Percentiles rank a stretch among this genome's conserved stretches.
Evolutionary conservation across 1,140 invertebrate genomes (phyloP).

Genomic region (Pteromalus puparum): DNA sequence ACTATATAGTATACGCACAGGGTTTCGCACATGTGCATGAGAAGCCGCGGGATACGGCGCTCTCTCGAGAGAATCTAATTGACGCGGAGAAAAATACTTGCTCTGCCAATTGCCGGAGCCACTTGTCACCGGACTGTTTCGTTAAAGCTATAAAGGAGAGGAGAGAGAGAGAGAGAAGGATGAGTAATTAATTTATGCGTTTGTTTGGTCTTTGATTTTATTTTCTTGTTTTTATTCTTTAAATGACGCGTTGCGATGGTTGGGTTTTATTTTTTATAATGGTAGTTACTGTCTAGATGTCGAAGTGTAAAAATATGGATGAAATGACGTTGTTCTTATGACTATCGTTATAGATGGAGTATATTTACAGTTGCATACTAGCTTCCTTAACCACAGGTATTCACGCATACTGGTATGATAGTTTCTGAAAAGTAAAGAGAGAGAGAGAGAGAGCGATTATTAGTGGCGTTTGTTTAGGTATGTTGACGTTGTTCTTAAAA

Average conservation of each 20-base stretch:
- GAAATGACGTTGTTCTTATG: neutral
- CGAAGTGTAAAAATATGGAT: neutral
- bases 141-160: neutral
- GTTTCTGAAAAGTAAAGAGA: constrained; percentile 42
- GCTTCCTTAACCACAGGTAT: constrained; percentile 33
- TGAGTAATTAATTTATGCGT: neutral
- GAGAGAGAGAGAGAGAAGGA: neutral
- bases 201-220: constrained; percentile 4
- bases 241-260: neutral
- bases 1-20: neutral
- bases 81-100: constrained; percentile 19
- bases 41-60: neutral
- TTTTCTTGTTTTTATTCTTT: neutral
- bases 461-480: neutral
- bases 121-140: neutral
- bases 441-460: too few relatives aligned
- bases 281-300: neutral
- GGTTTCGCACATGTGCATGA: neutral
- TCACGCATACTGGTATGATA: constrained; percentile 38
- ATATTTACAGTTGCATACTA: constrained; percentile 31
- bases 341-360: neutral
- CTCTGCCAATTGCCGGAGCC: neutral
- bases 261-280: neutral
- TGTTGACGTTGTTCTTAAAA: neutral
- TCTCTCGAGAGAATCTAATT: neutral